Evolutionary conservation across 1,140 invertebrate genomes (phyloP), one percentile per base, ranked within the genome.

Genomic region (Drosophila novamexicana): DNA sequence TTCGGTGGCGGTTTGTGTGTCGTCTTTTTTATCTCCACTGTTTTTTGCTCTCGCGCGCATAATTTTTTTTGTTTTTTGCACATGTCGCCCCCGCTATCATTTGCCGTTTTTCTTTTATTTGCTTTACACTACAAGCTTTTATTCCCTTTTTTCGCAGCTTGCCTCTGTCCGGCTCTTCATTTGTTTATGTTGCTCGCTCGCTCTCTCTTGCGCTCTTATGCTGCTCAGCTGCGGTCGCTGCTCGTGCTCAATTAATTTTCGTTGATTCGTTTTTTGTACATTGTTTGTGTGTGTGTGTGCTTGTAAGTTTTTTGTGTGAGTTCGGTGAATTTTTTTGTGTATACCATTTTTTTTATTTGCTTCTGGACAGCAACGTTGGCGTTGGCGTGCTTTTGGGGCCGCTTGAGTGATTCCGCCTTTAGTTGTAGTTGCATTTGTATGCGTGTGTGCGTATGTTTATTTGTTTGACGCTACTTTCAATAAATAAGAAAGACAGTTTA

Each of bases 171-270:
- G 73, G 44, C 68, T 72, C 56, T 70, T 69, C 68, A 70, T 86
- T 86, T 86, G 83, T 86, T 86, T 88, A 88, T 88, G 83, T 88
- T 86, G 72, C 65, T 63, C 75, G 53, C 82, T 82, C 70, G 64
- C 83, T 67, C 39, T 75, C 63, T 58, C 22, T 49, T 22, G 9
- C 50, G 61, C 29, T 58, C 29, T 68, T 77, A 40, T 67, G 45
- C 56, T 59, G 22, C 69, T 82, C 66, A 76, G 70, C 79, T 75
- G 70, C 56, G 64, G 64, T 75, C 72, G 66, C 59, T 84, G 81
- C 79, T 86, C 53, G 79, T 76, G 83, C 83, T 88, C 83, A 88
- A 88, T 88, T 88, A 88, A 88, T 83, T 86, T 83, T 89, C 84
- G 82, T 86, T 86, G 83, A 82, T 88, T 86, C 82, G 79, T 83